These are phyloP conservation scores for Cranoglanis bouderius DNA, from an alignment of 2,113 vertebrate species.

Conservation along the genomic window DNA sequence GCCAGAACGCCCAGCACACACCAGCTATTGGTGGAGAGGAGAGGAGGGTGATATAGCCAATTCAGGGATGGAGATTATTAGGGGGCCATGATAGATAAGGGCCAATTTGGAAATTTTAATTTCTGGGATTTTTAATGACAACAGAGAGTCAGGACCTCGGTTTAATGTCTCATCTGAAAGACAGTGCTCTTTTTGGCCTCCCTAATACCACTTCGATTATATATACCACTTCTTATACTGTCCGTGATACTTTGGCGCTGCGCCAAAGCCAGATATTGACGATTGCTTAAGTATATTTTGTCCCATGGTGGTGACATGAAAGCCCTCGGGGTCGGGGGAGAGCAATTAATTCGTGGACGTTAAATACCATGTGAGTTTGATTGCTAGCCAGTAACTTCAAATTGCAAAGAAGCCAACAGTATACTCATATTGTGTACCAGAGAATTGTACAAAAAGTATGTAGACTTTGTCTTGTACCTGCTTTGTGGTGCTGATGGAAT, in stretches of 20 bases:
- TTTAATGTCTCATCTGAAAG: no score
- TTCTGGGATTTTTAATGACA: no score
- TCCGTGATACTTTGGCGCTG: background rate
- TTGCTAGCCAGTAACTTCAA: background rate
- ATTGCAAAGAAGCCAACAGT: background rate
- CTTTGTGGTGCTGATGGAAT: background rate
- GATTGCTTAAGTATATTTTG: background rate
- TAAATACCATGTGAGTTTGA: background rate
- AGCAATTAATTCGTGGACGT: background rate
- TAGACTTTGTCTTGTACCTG: background rate
- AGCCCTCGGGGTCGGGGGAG: background rate
- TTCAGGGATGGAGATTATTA: no score
- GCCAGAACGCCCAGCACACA: no score
- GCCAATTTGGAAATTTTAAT: no score
- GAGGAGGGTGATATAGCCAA: no score
- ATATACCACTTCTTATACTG: no score
- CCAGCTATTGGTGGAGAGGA: no score
- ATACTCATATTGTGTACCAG: background rate
- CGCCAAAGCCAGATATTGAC: background rate
- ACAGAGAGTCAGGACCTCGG: no score
- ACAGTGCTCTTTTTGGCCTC: no score
- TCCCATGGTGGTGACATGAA: background rate
- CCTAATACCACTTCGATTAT: no score
- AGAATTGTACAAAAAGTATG: background rate
- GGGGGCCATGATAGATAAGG: no score